These are phyloP conservation scores for Spongia lamella DNA, from an alignment of 37 sponge, comb jelly and placozoan genomes.

Conservation along the genomic window DNA sequence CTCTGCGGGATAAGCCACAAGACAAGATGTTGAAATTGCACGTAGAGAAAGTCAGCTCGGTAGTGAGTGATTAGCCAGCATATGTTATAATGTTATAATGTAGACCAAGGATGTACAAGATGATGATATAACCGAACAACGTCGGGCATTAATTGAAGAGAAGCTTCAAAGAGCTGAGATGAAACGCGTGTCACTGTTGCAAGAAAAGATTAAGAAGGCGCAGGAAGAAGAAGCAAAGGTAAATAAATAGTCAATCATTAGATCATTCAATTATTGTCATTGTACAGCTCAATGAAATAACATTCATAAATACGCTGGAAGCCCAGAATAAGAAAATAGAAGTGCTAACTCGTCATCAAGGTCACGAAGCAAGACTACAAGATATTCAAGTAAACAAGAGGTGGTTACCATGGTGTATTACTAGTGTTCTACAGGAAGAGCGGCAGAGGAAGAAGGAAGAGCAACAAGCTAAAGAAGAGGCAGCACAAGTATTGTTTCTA, in stretches of 20 bases:
- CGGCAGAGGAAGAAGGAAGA: conserved; percentile 77
- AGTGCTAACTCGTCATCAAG: conserved; percentile 72
- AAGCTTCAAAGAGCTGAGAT: conserved; percentile 75
- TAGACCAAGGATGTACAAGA: conserved; percentile 17
- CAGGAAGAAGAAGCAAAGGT: conserved; percentile 90
- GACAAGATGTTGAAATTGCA: too few species aligned
- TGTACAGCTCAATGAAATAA: conserved; percentile 85
- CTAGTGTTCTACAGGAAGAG: conserved; percentile 57
- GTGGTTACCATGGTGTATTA: background rate
- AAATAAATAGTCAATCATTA: background rate
- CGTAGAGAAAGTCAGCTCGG: too few species aligned
- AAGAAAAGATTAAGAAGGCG: conserved; percentile 79
- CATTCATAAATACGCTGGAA: conserved; percentile 90
- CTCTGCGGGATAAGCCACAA: too few species aligned
- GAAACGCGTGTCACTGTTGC: conserved; percentile 60
- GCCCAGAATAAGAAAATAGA: conserved; percentile 95
- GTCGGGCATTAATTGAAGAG: conserved; percentile 59
- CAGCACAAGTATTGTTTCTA: conserved; percentile 51
- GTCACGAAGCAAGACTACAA: conserved; percentile 69
- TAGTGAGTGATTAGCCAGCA: too few species aligned
- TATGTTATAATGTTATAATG: too few species aligned
- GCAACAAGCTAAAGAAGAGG: conserved; percentile 89
- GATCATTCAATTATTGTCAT: background rate
- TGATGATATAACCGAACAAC: conserved; percentile 39
- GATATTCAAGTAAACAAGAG: conserved; percentile 33